Evolutionary conservation across 1,140 invertebrate species (phyloP).

Genomic region (Holotrichia oblita): DNA sequence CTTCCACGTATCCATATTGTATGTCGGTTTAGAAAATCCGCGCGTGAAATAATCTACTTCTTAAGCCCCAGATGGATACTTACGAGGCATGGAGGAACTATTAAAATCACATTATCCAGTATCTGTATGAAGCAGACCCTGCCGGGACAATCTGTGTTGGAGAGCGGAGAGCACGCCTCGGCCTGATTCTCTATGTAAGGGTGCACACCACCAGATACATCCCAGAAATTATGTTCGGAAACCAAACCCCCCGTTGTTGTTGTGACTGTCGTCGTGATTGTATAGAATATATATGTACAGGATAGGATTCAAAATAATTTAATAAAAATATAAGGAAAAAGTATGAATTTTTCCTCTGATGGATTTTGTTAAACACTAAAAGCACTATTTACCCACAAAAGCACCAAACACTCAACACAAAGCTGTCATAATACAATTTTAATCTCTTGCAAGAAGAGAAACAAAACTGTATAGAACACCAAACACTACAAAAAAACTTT

Average conservation of each 20-base stretch:
- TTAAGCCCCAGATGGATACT: background rate
- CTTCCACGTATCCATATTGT: background rate
- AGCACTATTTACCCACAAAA: too few relatives aligned
- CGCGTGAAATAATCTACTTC: constrained; percentile 8
- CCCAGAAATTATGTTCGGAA: constrained; percentile 7
- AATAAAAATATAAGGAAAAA: too few relatives aligned
- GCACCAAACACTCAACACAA: too few relatives aligned
- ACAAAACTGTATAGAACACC: too few relatives aligned
- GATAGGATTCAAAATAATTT: background rate
- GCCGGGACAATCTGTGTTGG: constrained; percentile 22
- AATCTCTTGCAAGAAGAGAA: too few relatives aligned
- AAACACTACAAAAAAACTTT: too few relatives aligned
- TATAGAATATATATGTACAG: background rate
- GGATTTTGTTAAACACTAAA: too few relatives aligned
- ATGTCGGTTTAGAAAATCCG: constrained; percentile 2
- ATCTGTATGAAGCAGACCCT: constrained; percentile 37
- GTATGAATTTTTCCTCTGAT: too few relatives aligned
- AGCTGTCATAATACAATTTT: too few relatives aligned
- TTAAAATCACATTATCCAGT: constrained; percentile 42
- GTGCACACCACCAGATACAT: background rate
- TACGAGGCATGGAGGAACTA: background rate
- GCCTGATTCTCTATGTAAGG: constrained; percentile 5
- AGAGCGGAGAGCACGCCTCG: constrained; percentile 21
- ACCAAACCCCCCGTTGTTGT: background rate
- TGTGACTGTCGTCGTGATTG: background rate